Conservation (phyloP, 2,888 invertebrate species). For the Trichacis sp. region DNA sequence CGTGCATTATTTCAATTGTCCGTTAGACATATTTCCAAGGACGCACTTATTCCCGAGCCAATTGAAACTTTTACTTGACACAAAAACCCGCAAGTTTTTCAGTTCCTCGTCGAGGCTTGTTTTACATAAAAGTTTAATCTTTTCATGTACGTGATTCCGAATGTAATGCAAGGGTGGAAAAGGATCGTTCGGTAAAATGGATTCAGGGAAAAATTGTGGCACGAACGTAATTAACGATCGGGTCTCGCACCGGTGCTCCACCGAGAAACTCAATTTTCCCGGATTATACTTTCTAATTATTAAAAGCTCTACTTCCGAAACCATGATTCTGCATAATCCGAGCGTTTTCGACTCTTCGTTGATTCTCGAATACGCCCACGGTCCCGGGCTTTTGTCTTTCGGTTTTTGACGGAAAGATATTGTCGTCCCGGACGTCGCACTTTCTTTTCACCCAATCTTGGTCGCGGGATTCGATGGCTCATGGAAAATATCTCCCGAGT, state of each 20-base stretch:
- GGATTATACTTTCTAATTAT: conserved; percentile 38
- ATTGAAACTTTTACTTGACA: too few relatives aligned
- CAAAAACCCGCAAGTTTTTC: too few relatives aligned
- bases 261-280: conserved; percentile 29
- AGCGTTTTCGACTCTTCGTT: conserved; percentile 30
- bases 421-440: conserved; percentile 22
- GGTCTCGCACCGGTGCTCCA: conserved; percentile 11
- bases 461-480: conserved; percentile 14
- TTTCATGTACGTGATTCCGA: background rate
- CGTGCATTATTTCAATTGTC: background rate
- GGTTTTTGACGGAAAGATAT: conserved; percentile 31
- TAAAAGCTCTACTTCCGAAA: conserved; percentile 30
- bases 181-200: background rate
- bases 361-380: conserved; percentile 32
- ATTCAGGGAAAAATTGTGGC: background rate
- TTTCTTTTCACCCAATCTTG: conserved; percentile 22
- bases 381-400: conserved; percentile 26
- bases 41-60: too few relatives aligned
- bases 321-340: conserved; percentile 34
- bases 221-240: conserved; percentile 23
- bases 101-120: too few relatives aligned
- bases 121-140: background rate
- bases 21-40: too few relatives aligned
- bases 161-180: background rate
- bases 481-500: conserved; percentile 18